Percentiles rank a stretch among this genome's conserved stretches.
Conservation (phyloP, 2,888 invertebrate genomes). For the Heterodera filipjevi region DNA sequence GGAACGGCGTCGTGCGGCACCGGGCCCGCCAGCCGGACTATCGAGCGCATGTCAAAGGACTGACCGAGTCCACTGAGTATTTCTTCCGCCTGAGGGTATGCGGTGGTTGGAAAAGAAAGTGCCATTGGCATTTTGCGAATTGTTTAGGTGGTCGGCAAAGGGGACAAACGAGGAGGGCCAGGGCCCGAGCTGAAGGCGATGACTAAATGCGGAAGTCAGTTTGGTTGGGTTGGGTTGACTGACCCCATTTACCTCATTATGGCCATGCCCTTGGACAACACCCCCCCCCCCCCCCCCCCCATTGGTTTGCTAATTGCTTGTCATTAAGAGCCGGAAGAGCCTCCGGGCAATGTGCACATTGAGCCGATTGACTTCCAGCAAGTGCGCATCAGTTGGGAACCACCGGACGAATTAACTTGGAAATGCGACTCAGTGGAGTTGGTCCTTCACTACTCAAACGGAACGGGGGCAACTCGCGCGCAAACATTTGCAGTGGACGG, state of each 20-base stretch:
- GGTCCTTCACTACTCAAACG: slow-evolving; percentile 62
- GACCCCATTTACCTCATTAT: no score
- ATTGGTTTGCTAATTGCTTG: not conserved
- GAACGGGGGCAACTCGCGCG: slow-evolving; percentile 45
- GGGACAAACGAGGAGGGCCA: slow-evolving; percentile 63
- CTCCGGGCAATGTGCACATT: slow-evolving; percentile 58
- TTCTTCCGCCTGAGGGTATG: slow-evolving; percentile 62
- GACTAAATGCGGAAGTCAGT: slow-evolving; percentile 63
- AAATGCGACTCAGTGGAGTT: slow-evolving; percentile 61
- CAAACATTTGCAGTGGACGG: slow-evolving; percentile 34
- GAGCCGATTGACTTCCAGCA: slow-evolving; percentile 59
- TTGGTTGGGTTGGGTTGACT: not conserved
- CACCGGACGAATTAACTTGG: slow-evolving; percentile 62
- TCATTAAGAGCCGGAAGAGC: slow-evolving; percentile 54
- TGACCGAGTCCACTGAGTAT: slow-evolving; percentile 64
- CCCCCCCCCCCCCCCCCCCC: no score
- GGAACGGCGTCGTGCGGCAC: slow-evolving; percentile 61
- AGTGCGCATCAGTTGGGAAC: slow-evolving; percentile 59
- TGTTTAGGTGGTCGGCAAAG: slow-evolving; percentile 59
- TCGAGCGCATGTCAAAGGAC: slow-evolving; percentile 55
- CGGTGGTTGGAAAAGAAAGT: not conserved
- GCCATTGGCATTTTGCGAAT: not conserved
- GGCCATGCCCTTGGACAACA: no score
- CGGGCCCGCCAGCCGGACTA: slow-evolving; percentile 54
- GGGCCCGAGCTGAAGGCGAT: slow-evolving; percentile 63